These are phyloP conservation scores for Plectropomus leopardus DNA, from an alignment of 2,113 vertebrate species.

Conservation along the genomic window DNA sequence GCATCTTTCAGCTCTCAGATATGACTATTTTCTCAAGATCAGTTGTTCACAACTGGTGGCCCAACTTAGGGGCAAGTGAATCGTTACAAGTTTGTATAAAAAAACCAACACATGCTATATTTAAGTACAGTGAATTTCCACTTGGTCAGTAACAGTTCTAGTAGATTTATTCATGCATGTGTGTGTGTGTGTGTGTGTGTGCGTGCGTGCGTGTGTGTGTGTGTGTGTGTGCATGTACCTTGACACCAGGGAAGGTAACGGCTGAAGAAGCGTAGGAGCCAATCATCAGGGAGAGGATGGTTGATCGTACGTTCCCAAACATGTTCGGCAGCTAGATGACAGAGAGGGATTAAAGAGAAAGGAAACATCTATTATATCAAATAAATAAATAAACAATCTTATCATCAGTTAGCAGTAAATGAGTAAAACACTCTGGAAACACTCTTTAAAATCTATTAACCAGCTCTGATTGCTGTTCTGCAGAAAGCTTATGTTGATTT, in stretches of 20 bases:
- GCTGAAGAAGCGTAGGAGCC: slow-evolving; percentile 84
- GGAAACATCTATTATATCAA: not conserved
- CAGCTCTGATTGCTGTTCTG: not conserved
- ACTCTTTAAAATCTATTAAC: not conserved
- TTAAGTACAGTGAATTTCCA: too few species aligned
- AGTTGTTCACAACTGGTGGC: too few species aligned
- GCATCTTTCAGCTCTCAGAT: too few species aligned
- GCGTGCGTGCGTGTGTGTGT: slow-evolving; percentile 3
- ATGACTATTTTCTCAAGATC: too few species aligned
- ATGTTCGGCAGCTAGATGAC: slow-evolving; percentile 78
- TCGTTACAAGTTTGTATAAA: too few species aligned
- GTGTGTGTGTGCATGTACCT: slow-evolving; percentile 55
- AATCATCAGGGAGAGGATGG: slow-evolving; percentile 81
- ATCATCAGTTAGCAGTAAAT: not conserved
- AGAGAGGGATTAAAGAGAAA: slow-evolving; percentile 2
- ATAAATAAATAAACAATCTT: not conserved
- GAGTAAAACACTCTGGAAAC: not conserved
- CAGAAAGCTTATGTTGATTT: not conserved
- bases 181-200: not conserved
- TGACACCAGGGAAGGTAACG: slow-evolving; percentile 82
- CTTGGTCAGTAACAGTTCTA: too few species aligned
- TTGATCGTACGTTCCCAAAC: slow-evolving; percentile 81
- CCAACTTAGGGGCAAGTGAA: too few species aligned
- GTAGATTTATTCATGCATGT: not conserved
- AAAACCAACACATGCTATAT: too few species aligned